These are phyloP conservation scores for Drosophila anceps DNA, from an alignment of 2,888 invertebrate genomes.

Conservation along the genomic window DNA sequence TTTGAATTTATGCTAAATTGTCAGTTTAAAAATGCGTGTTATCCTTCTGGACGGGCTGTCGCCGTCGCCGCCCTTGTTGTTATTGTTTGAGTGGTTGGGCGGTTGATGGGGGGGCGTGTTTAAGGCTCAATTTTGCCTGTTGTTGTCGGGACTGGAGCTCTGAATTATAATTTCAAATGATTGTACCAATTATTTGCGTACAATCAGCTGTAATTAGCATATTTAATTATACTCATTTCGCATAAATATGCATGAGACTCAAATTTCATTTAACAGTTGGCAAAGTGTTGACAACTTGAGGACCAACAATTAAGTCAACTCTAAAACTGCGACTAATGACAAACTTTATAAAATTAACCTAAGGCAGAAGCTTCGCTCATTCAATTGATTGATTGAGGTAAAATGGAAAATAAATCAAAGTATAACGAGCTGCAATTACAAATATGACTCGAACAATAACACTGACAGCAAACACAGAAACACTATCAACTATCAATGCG, in stretches of 20 bases:
- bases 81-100: conserved; percentile 3
- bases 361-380: conserved; percentile 13
- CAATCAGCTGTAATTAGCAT: conserved; percentile 80
- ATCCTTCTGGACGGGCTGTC: conserved; percentile 63
- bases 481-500: conserved; percentile 62
- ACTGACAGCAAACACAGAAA: conserved; percentile 53
- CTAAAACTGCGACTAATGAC: conserved; percentile 43
- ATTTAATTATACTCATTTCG: conserved; percentile 72
- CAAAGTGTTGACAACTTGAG: conserved; percentile 64
- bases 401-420: neutral
- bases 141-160: conserved; percentile 14
- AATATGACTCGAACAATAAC: conserved; percentile 18
- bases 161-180: conserved; percentile 79
- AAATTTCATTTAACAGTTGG: conserved; percentile 65
- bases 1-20: conserved; percentile 79
- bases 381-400: conserved; percentile 43
- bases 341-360: conserved; percentile 29
- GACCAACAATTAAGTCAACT: conserved; percentile 51
- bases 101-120: conserved; percentile 26
- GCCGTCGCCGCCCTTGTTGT: conserved; percentile 18
- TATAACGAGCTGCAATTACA: conserved; percentile 19
- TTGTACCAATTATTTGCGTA: conserved; percentile 75
- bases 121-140: conserved; percentile 31
- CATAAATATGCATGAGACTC: conserved; percentile 76
- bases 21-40: conserved; percentile 74